Evolutionary conservation across 1,140 invertebrate species (phyloP).

Genomic region (Stenopsyche tienmushanensis): DNA sequence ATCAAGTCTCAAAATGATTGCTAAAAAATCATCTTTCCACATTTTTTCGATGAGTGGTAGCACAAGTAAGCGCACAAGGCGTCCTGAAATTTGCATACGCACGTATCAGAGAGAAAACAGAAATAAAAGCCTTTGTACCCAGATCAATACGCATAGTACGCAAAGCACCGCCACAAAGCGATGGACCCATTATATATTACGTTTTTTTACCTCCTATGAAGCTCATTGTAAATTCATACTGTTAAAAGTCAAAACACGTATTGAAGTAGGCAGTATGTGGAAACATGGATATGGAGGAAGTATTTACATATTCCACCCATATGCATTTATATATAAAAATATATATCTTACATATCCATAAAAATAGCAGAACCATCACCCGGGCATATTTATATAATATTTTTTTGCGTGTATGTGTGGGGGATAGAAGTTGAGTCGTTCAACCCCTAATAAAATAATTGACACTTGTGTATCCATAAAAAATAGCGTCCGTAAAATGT

Average conservation of each 20-base stretch:
- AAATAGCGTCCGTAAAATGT: background rate
- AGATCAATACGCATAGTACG: constrained; percentile 32
- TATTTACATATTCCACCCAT: constrained; percentile 23
- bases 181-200: constrained; percentile 16
- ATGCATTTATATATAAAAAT: constrained; percentile 12
- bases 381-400: background rate
- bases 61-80: no score
- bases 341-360: constrained; percentile 5
- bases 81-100: constrained; percentile 32
- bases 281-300: constrained; percentile 20
- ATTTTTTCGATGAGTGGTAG: no score
- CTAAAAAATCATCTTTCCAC: no score
- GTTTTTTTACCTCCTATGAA: constrained; percentile 10
- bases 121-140: constrained; percentile 23
- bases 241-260: constrained; percentile 31
- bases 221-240: constrained; percentile 30
- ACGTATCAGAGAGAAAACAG: constrained; percentile 19
- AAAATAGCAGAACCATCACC: no score
- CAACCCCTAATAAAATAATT: no score
- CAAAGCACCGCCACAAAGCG: constrained; percentile 23
- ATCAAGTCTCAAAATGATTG: no score
- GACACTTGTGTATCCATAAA: background rate
- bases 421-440: background rate
- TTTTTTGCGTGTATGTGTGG: background rate
- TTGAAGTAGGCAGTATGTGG: constrained; percentile 20